phyloP scores from a whole-genome alignment of 2,888 invertebrate genomes.

The Oscheius myriophilus region DNA sequence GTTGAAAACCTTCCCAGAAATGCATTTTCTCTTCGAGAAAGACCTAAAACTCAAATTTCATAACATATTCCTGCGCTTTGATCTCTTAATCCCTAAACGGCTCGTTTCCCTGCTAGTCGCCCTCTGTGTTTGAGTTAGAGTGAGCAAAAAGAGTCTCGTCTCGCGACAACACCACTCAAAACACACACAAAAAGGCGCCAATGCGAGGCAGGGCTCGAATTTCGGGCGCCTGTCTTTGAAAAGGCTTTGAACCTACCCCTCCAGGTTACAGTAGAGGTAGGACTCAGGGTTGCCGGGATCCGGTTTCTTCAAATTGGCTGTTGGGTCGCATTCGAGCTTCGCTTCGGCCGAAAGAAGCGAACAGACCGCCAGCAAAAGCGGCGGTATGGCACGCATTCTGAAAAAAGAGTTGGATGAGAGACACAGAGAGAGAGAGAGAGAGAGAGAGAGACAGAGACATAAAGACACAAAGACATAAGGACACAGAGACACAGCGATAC shows the following conservation, averaged over 20 bases:
- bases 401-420: background rate
- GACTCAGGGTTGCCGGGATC: constrained; percentile 60
- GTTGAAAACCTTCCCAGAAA: constrained; percentile 64
- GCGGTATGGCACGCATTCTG: constrained; percentile 19
- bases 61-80: too few species aligned
- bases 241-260: constrained; percentile 52
- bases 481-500: too few species aligned
- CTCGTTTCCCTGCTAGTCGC: too few species aligned
- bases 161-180: too few species aligned
- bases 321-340: constrained; percentile 53
- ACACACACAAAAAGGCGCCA: too few species aligned
- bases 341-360: background rate
- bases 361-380: constrained; percentile 2
- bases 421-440: background rate
- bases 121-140: too few species aligned
- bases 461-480: too few species aligned
- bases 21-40: constrained; percentile 63
- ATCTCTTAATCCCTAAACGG: too few species aligned
- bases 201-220: too few species aligned
- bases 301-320: constrained; percentile 56
- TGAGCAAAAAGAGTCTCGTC: too few species aligned
- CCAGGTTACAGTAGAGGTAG: constrained; percentile 67
- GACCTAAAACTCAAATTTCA: constrained; percentile 38
- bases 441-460: constrained; percentile 1
- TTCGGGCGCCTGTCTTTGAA: background rate